Conservation (phyloP, 2,113 vertebrate genomes). For the Tragelaphus scriptus region DNA sequence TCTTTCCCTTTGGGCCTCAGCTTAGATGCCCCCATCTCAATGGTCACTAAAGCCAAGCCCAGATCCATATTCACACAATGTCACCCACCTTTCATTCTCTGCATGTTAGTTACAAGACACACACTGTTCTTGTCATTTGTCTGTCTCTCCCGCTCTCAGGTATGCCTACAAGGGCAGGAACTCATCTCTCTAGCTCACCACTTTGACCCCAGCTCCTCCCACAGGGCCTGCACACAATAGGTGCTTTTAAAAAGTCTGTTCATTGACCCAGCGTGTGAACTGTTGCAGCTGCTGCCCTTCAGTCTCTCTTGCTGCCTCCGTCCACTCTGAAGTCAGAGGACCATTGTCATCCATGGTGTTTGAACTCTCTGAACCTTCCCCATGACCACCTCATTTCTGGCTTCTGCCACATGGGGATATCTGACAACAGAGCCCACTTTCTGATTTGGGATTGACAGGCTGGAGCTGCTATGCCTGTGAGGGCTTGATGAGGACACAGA, state of each 20-base stretch:
- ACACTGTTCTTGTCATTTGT: not conserved
- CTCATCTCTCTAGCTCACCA: not conserved
- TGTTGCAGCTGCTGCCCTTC: not conserved
- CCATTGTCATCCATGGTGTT: not conserved
- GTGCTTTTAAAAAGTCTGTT: not conserved
- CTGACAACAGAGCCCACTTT: not conserved
- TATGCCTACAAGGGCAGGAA: not conserved
- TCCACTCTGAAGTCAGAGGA: not conserved
- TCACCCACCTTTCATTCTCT: not conserved
- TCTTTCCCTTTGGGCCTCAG: not conserved
- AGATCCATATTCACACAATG: not conserved
- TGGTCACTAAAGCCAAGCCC: not conserved
- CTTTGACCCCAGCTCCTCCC: not conserved
- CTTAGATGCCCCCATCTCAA: not conserved
- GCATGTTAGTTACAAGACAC: accelerated
- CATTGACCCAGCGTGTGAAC: not conserved
- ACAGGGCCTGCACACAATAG: not conserved
- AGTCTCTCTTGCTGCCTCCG: not conserved
- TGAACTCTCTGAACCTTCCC: not conserved
- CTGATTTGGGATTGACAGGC: not conserved
- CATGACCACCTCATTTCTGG: not conserved
- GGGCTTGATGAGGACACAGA: not conserved
- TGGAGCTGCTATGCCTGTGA: not conserved
- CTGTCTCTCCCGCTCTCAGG: not conserved
- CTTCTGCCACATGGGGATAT: not conserved